These are phyloP conservation scores for Zaprionus lachaisei DNA, from an alignment of 1,140 invertebrate species.

Conservation along the genomic window DNA sequence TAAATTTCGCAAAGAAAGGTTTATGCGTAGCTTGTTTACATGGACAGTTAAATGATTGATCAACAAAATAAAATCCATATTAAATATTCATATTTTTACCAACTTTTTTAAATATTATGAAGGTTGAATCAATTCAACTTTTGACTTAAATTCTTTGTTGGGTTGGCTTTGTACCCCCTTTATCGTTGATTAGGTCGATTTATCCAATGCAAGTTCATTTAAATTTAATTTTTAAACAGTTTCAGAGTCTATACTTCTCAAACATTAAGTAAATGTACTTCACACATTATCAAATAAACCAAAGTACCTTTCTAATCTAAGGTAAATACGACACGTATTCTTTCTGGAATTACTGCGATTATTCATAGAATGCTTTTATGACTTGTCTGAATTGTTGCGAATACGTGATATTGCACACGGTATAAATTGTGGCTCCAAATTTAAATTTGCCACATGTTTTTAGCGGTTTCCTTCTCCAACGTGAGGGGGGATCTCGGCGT, in stretches of 20 bases:
- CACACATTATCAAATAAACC: background rate
- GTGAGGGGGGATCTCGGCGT: background rate
- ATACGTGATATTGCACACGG: background rate
- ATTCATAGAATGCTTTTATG: background rate
- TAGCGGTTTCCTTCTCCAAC: constrained; percentile 1
- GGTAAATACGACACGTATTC: background rate
- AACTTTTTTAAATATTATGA: too few species aligned
- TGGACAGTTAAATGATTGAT: too few species aligned
- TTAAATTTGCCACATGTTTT: constrained; percentile 32
- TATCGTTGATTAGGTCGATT: too few species aligned
- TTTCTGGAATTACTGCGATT: background rate
- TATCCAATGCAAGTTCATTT: too few species aligned
- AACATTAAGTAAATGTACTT: background rate
- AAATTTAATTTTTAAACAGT: background rate
- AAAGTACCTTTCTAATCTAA: background rate
- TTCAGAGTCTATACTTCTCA: background rate
- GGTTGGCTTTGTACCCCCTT: too few species aligned
- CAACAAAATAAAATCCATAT: too few species aligned
- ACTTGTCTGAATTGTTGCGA: background rate
- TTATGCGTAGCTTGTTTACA: background rate
- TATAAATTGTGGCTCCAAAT: background rate
- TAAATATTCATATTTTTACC: too few species aligned
- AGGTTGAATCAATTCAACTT: too few species aligned
- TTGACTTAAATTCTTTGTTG: too few species aligned
- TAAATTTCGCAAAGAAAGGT: background rate